A percentile compares a stretch with the other conserved stretches of the same genome.
These are phyloP conservation scores for Callorhinus ursinus DNA, from an alignment of 2,113 vertebrate species.

Conservation along the genomic window DNA sequence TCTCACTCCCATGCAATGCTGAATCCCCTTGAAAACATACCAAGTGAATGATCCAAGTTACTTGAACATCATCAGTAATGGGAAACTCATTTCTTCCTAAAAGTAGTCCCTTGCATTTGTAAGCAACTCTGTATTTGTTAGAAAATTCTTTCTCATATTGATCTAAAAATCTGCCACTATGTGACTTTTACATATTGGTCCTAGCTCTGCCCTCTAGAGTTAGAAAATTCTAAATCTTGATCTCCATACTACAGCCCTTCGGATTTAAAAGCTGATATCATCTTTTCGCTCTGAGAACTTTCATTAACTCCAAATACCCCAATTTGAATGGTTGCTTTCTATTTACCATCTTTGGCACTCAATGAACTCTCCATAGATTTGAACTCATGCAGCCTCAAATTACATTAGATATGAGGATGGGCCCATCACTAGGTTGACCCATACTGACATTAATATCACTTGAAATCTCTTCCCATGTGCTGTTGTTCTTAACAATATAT, in stretches of 20 bases:
- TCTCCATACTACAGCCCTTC: background rate
- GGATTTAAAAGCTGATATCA: background rate
- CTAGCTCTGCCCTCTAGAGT: background rate
- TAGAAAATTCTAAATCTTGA: constrained; percentile 51
- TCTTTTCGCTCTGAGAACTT: constrained; percentile 16
- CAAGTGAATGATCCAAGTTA: background rate
- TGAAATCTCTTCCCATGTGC: background rate
- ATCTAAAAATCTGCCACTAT: background rate
- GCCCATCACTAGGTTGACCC: background rate
- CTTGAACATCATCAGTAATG: background rate
- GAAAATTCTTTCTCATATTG: background rate
- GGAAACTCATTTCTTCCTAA: constrained; percentile 1
- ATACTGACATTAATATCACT: background rate
- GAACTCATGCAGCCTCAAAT: background rate
- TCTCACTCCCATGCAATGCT: background rate
- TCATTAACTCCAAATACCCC: background rate
- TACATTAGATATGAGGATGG: background rate
- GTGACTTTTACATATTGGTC: constrained; percentile 14
- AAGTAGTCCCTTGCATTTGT: background rate
- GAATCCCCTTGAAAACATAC: background rate
- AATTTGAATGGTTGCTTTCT: background rate
- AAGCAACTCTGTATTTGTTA: constrained; percentile 17
- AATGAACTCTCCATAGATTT: background rate
- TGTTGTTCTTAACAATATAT: background rate
- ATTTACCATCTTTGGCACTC: background rate